phyloP scores from a whole-genome alignment of 2,888 invertebrate species.

The Callyntrura sp. region DNA sequence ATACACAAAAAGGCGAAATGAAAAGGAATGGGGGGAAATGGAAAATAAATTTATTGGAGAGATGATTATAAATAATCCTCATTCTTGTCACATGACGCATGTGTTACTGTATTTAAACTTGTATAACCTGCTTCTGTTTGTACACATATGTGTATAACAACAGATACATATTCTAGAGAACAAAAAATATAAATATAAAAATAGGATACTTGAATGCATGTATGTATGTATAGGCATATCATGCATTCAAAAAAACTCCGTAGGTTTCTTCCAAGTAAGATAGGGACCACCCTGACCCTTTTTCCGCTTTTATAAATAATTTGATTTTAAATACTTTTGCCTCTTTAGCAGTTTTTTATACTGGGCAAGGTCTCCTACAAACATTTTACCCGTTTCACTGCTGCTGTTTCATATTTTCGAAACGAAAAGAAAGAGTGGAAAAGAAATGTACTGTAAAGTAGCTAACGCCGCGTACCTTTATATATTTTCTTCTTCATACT shows the following conservation, averaged over 20 bases:
- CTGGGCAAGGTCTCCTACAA: neutral
- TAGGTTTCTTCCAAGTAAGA: constrained; percentile 70
- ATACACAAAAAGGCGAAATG: constrained; percentile 28
- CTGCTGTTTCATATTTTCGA: constrained; percentile 18
- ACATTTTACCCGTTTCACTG: constrained; percentile 56
- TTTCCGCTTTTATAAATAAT: constrained; percentile 76
- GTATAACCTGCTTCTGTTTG: constrained; percentile 61
- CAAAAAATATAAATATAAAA: neutral
- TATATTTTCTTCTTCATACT: neutral
- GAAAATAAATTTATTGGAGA: constrained; percentile 62
- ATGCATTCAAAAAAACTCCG: constrained; percentile 5
- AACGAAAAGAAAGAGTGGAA: neutral
- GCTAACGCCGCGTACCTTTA: neutral
- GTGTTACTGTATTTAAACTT: neutral
- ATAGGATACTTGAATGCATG: neutral
- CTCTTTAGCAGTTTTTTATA: constrained; percentile 63
- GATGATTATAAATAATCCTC: constrained; percentile 53
- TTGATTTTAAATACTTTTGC: constrained; percentile 76
- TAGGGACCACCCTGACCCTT: constrained; percentile 81
- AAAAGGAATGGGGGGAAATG: constrained; percentile 60
- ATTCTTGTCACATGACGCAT: constrained; percentile 27
- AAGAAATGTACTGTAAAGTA: neutral
- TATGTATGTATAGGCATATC: too few relatives aligned
- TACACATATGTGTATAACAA: neutral
- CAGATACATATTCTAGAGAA: constrained; percentile 18